phyloP scores from a whole-genome alignment of 2,113 vertebrate genomes.

The Raja brachyura region DNA sequence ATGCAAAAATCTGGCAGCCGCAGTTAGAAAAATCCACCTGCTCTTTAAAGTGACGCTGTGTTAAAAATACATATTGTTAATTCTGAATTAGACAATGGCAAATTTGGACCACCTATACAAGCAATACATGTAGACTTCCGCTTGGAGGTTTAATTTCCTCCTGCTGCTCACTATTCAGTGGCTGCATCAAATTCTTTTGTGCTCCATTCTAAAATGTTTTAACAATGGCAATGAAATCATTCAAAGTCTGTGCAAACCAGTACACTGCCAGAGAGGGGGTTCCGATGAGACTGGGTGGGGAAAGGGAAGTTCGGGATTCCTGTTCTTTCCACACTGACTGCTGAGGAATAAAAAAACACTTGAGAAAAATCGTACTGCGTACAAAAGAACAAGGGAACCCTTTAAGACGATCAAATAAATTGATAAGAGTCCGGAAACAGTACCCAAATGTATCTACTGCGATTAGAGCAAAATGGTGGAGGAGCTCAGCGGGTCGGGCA shows the following conservation, averaged over 20 bases:
- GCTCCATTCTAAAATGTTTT: background rate
- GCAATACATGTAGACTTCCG: background rate
- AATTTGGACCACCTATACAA: background rate
- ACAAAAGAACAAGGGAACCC: background rate
- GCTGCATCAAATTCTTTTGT: background rate
- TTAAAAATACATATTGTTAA: background rate
- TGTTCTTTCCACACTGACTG: no score
- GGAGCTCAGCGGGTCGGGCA: no score
- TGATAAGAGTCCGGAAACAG: no score
- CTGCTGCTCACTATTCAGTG: background rate
- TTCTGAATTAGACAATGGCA: background rate
- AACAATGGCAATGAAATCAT: background rate
- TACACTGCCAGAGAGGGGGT: no score
- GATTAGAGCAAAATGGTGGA: no score
- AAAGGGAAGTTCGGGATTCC: background rate
- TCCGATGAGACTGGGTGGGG: background rate
- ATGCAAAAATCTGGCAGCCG: background rate
- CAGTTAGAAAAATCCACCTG: background rate
- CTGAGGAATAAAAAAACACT: no score
- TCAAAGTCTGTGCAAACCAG: background rate
- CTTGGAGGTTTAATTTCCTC: background rate
- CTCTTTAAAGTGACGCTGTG: background rate
- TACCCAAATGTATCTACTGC: no score
- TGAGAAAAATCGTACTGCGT: background rate
- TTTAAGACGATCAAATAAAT: no score